Evolutionary conservation across 2,797 vertebrate species (phyloP).

Genomic region (Ctenopoma kingsleyae): DNA sequence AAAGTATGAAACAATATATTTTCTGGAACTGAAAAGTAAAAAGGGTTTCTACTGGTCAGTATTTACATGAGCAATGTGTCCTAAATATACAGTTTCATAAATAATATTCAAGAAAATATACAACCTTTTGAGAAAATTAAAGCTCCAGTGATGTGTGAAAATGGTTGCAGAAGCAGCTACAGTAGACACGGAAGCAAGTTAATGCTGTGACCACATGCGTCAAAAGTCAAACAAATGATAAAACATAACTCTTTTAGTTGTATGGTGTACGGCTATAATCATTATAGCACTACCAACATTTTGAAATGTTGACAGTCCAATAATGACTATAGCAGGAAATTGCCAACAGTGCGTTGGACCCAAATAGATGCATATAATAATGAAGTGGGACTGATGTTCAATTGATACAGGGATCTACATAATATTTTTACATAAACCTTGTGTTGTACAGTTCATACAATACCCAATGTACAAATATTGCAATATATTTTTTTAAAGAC

Average conservation of each 20-base stretch:
- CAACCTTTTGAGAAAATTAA: conserved; percentile 58
- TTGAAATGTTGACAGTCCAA: conserved; percentile 31
- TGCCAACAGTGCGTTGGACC: conserved; percentile 34
- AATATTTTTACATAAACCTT: conserved; percentile 50
- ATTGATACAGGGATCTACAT: conserved; percentile 34
- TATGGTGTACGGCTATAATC: conserved; percentile 10
- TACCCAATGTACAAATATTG: conserved; percentile 69
- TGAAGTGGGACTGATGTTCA: conserved; percentile 33
- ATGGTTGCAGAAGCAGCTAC: conserved; percentile 60
- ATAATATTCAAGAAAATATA: conserved; percentile 76
- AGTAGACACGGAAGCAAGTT: conserved; percentile 47
- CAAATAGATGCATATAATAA: conserved; percentile 27
- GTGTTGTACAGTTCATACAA: conserved; percentile 57
- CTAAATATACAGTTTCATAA: conserved; percentile 79
- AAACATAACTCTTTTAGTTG: conserved; percentile 67
- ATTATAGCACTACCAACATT: not conserved
- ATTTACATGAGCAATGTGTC: conserved; percentile 63
- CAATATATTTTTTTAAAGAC: conserved; percentile 50
- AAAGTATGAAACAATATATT: conserved; percentile 71
- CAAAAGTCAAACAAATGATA: conserved; percentile 33
- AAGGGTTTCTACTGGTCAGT: conserved; percentile 38
- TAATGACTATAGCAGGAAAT: conserved; percentile 40
- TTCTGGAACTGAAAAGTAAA: conserved; percentile 69
- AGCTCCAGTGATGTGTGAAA: conserved; percentile 76
- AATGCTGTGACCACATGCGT: conserved; percentile 39